Conservation (phyloP, 2,797 vertebrate genomes). For the Schizothorax lantsangensis region DNA sequence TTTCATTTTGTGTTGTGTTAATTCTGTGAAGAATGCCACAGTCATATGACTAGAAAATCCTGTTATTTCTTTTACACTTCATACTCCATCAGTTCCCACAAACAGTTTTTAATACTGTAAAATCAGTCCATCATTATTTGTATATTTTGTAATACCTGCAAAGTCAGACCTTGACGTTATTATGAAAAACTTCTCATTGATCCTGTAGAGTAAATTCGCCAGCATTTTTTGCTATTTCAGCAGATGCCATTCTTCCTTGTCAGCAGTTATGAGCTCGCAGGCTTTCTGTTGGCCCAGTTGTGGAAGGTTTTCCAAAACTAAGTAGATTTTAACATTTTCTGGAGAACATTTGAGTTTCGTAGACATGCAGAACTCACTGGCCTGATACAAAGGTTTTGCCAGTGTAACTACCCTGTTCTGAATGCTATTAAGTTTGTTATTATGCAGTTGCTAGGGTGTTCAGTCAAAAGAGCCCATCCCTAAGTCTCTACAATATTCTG, state of each 20-base stretch:
- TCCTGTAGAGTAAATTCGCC: constrained; percentile 20
- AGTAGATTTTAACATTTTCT: background rate
- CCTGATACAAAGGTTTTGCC: background rate
- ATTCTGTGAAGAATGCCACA: constrained; percentile 61
- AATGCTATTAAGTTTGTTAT: background rate
- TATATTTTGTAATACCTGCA: background rate
- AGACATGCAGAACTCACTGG: background rate
- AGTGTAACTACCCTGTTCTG: background rate
- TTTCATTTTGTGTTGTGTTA: constrained; percentile 52
- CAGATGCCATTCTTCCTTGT: constrained; percentile 20
- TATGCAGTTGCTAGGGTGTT: background rate
- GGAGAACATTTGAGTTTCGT: background rate
- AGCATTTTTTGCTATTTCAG: constrained; percentile 20
- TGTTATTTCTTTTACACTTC: constrained; percentile 52
- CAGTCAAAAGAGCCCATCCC: background rate
- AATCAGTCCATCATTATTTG: background rate
- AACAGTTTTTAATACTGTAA: background rate
- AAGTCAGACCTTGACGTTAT: background rate
- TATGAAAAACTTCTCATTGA: constrained; percentile 13
- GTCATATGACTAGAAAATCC: constrained; percentile 61
- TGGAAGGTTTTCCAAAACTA: background rate
- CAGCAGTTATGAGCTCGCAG: constrained; percentile 21
- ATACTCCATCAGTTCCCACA: constrained; percentile 13
- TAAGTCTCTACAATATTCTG: background rate
- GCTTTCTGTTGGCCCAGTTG: constrained; percentile 18